These are phyloP conservation scores for Apis cerana DNA, from an alignment of 1,140 invertebrate genomes.

Conservation along the genomic window DNA sequence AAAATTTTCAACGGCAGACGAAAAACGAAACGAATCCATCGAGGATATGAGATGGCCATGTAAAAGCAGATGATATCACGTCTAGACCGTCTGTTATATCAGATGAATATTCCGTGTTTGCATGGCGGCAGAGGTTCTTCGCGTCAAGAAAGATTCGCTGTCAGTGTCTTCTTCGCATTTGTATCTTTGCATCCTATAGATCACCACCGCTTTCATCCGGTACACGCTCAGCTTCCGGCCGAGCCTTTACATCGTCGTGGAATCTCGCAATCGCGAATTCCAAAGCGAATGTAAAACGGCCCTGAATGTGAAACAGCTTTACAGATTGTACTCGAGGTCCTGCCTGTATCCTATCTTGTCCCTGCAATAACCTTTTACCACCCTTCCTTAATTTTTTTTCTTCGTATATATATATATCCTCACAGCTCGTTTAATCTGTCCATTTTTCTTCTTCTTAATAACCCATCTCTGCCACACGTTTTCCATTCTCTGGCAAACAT, in stretches of 20 bases:
- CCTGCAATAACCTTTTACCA: constrained; percentile 1
- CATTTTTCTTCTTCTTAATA: constrained; percentile 25
- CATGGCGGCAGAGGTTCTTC: background rate
- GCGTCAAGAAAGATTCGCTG: background rate
- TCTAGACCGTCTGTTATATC: constrained; percentile 17
- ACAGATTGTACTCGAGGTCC: constrained; percentile 71
- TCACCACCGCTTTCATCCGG: constrained; percentile 23
- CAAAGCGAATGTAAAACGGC: constrained; percentile 72
- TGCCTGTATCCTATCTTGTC: constrained; percentile 26
- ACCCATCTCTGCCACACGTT: background rate
- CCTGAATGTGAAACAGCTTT: constrained; percentile 59
- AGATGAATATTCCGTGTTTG: constrained; percentile 27
- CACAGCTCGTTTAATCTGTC: constrained; percentile 9
- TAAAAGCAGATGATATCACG: constrained; percentile 35
- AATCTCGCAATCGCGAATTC: constrained; percentile 78
- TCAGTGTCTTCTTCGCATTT: constrained; percentile 7
- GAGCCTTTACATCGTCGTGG: constrained; percentile 34
- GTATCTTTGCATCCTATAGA: constrained; percentile 24
- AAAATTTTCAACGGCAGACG: background rate
- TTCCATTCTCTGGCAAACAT: background rate
- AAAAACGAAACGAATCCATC: background rate
- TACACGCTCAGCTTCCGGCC: constrained; percentile 11
- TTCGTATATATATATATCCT: too few species aligned
- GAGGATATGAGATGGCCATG: background rate
- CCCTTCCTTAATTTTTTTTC: background rate